Base-by-base conservation (phyloP, 64 coral and sea anemone genomes). In the Dendronephthya gigantea region DNA sequence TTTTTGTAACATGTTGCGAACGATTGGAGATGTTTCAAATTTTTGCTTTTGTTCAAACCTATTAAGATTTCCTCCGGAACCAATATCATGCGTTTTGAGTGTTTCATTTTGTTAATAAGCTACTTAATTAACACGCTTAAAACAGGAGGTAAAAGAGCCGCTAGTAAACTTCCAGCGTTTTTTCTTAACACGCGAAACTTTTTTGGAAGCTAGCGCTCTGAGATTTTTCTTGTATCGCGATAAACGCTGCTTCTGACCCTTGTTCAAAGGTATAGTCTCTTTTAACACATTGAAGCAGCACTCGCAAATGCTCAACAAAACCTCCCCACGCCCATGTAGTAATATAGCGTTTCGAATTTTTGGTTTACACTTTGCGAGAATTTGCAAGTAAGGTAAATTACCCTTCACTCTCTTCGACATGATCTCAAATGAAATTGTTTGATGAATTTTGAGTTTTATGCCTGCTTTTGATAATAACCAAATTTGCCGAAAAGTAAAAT, bases 51-150 rank as follows among this genome's bases (percentile, higher is more conserved):
- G 84, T 32, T 86, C 84, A 68, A 56, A 65, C 52, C 84, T 58
- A 86, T 9, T 19, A 0, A 62, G 27, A 86, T n/a, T 33, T 86
- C 84, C 23, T 86, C 84, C 11, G 84, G 84, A 16, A 86, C 55
- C 1, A 66, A 37, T 34, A 86, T 35, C 84, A 86, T 86, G 12
- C 52, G 50, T 33, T 68, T 50, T 7, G 83, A 43, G 33, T 85
- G 83, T 45, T 85, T 85, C 83, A 85, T 85, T 85, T n/a, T n/a
- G n/a, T 85, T 85, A 85, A 25, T 33, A 85, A 55, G 25, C 83
- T 85, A 9, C 83, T 29, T 12, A 85, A 55, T 52, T n/a, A n/a
- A n/a, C n/a, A 85, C 41, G 33, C 43, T 85, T 1, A 85, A 35
- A 23, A 85, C 83, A 48, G 47, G 41, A 6, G 41, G 41, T 11